Conservation (phyloP, 92 coral and sea anemone species). For the Pocillopora meandrina region DNA sequence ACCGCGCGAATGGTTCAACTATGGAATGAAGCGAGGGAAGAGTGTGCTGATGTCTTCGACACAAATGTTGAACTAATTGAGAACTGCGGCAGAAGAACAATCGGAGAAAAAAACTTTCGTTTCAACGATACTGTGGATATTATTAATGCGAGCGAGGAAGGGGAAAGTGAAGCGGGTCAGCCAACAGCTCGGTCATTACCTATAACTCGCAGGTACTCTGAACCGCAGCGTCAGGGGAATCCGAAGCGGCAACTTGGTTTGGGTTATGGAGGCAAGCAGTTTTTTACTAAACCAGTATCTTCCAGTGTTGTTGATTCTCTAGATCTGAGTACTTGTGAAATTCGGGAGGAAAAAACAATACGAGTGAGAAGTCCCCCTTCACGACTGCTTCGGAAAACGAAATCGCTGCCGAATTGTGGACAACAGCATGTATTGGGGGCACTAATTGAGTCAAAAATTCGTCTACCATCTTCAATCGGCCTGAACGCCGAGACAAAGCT, state of each 20-base stretch:
- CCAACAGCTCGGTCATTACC: constrained; percentile 34
- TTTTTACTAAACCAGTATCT: constrained; percentile 59
- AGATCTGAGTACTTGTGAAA: constrained; percentile 79
- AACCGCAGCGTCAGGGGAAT: constrained; percentile 71
- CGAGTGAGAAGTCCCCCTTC: constrained; percentile 81
- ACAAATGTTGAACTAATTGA: constrained; percentile 44
- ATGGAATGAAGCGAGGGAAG: constrained; percentile 83
- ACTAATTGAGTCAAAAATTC: constrained; percentile 96
- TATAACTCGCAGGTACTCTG: constrained; percentile 74
- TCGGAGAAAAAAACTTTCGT: constrained; percentile 72
- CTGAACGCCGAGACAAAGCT: constrained; percentile 91
- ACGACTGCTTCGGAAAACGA: constrained; percentile 86
- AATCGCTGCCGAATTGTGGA: constrained; percentile 91
- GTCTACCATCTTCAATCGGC: constrained; percentile 85
- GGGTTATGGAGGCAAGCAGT: constrained; percentile 66
- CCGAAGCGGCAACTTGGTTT: constrained; percentile 60
- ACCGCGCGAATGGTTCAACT: constrained; percentile 86
- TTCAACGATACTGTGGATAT: constrained; percentile 86
- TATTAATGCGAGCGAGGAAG: constrained; percentile 68
- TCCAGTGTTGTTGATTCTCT: constrained; percentile 86
- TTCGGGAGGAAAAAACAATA: constrained; percentile 74
- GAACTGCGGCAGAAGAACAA: constrained; percentile 55
- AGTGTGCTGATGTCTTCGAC: constrained; percentile 51
- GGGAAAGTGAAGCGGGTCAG: constrained; percentile 59
- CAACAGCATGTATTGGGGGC: constrained; percentile 93